A percentile compares a stretch with the other conserved stretches of the same genome.
These are phyloP conservation scores for Selene dorsalis DNA, from an alignment of 2,797 vertebrate species.

Conservation along the genomic window DNA sequence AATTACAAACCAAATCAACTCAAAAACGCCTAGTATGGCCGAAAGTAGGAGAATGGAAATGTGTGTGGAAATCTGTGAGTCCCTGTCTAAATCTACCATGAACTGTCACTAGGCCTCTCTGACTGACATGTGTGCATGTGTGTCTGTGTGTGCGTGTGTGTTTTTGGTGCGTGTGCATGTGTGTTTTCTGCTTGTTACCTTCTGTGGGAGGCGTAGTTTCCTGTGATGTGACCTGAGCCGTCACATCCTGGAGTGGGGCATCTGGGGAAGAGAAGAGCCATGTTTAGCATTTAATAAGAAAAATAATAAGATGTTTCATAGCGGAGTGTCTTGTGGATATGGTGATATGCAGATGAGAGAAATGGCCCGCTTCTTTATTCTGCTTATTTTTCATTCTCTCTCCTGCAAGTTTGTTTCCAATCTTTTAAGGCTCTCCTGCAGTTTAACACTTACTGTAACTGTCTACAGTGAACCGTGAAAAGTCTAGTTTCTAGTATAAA, in stretches of 20 bases:
- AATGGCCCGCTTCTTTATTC: conserved; percentile 7
- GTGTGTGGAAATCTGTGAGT: conserved; percentile 67
- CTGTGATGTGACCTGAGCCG: conserved; percentile 98
- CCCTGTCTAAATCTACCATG: conserved; percentile 77
- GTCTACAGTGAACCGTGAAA: conserved; percentile 16
- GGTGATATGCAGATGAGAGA: conserved; percentile 29
- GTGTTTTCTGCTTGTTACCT: conserved; percentile 84
- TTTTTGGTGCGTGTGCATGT: conserved; percentile 6
- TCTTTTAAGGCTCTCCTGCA: conserved; percentile 16
- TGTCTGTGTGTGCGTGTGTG: conserved; percentile 27
- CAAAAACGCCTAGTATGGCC: conserved; percentile 63
- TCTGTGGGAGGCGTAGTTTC: conserved; percentile 97
- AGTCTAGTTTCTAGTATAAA: not conserved
- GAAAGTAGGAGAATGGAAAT: conserved; percentile 55
- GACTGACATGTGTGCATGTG: conserved; percentile 67
- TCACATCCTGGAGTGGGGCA: conserved; percentile 98
- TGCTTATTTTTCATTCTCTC: not conserved
- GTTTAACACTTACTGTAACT: conserved; percentile 18
- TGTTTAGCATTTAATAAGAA: conserved; percentile 11
- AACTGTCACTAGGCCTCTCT: conserved; percentile 82
- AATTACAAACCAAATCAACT: conserved; percentile 67
- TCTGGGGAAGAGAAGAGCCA: conserved; percentile 77
- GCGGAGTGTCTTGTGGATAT: conserved; percentile 1
- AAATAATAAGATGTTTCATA: not conserved
- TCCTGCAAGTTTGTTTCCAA: conserved; percentile 5